Evolutionary conservation across 2,797 vertebrate genomes (phyloP).

Genomic region (Pelodytes ibericus): DNA sequence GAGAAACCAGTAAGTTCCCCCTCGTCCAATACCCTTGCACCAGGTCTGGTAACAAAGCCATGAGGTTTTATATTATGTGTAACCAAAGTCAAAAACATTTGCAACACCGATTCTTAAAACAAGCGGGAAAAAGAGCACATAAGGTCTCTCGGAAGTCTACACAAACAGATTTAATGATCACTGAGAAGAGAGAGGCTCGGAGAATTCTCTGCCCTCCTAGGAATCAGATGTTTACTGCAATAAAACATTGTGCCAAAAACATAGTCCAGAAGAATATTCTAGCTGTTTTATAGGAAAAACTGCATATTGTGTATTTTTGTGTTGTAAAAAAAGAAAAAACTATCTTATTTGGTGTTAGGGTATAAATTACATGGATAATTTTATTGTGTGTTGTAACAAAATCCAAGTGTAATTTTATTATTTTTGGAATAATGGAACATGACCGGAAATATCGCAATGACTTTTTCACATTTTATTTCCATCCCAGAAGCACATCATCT

Average conservation of each 20-base stretch:
- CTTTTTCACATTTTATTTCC: background rate
- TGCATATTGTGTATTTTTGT: slow-evolving; percentile 13
- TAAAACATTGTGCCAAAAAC: slow-evolving; percentile 59
- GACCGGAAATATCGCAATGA: background rate
- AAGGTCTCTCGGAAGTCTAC: slow-evolving; percentile 23
- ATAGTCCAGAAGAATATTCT: slow-evolving; percentile 49
- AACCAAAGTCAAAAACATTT: too few relatives aligned
- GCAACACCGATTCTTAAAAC: too few relatives aligned
- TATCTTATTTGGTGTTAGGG: slow-evolving; percentile 19
- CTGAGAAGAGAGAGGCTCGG: slow-evolving; percentile 50
- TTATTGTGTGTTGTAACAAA: slow-evolving; percentile 28
- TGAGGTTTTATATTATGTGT: too few relatives aligned
- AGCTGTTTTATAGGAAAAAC: slow-evolving; percentile 40
- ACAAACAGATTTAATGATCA: slow-evolving; percentile 42
- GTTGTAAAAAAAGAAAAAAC: background rate
- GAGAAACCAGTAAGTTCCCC: too few relatives aligned
- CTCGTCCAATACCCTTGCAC: too few relatives aligned
- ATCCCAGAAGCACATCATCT: background rate
- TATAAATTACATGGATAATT: slow-evolving; percentile 32
- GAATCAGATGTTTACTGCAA: slow-evolving; percentile 60
- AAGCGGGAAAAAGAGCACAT: background rate
- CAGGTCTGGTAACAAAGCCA: too few relatives aligned
- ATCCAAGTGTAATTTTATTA: slow-evolving; percentile 13
- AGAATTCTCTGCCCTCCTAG: slow-evolving; percentile 44
- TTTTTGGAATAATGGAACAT: slow-evolving; percentile 7